phyloP scores from a whole-genome alignment of 2,797 vertebrate species.

The Percopsis omiscomaycus region DNA sequence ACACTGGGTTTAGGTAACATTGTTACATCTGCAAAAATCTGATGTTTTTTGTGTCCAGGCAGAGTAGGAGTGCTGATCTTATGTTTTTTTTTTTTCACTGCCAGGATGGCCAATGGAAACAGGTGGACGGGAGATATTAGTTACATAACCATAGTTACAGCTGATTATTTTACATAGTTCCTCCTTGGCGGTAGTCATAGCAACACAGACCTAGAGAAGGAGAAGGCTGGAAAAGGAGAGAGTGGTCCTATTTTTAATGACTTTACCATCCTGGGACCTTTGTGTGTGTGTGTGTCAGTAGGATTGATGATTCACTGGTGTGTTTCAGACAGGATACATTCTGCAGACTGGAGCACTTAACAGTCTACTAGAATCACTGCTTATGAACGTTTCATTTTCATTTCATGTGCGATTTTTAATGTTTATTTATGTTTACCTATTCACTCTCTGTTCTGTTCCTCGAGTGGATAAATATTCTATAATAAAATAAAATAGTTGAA shows the following conservation, averaged over 20 bases:
- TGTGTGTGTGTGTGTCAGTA: constrained; percentile 21
- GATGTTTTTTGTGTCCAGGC: background rate
- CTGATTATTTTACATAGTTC: constrained; percentile 44
- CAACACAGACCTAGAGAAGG: constrained; percentile 49
- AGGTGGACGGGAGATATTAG: constrained; percentile 23
- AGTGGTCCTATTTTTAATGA: constrained; percentile 47
- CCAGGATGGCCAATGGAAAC: constrained; percentile 36
- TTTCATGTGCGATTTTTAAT: constrained; percentile 1
- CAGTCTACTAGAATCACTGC: constrained; percentile 11
- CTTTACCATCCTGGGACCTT: constrained; percentile 39
- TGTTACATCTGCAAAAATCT: constrained; percentile 13
- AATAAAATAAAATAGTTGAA: no score
- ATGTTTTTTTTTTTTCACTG: constrained; percentile 31
- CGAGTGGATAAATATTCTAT: background rate
- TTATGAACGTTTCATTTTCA: constrained; percentile 13
- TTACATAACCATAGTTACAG: constrained; percentile 45
- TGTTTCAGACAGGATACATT: constrained; percentile 34
- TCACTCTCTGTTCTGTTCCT: constrained; percentile 10
- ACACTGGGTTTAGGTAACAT: constrained; percentile 43
- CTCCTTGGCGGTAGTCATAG: constrained; percentile 57
- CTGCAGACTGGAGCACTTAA: constrained; percentile 24
- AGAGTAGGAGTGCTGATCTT: constrained; percentile 17
- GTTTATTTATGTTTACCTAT: constrained; percentile 15
- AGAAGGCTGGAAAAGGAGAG: background rate
- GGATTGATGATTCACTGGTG: constrained; percentile 47